Conservation (phyloP, 1,140 invertebrate species). For the Telenomus remus region DNA sequence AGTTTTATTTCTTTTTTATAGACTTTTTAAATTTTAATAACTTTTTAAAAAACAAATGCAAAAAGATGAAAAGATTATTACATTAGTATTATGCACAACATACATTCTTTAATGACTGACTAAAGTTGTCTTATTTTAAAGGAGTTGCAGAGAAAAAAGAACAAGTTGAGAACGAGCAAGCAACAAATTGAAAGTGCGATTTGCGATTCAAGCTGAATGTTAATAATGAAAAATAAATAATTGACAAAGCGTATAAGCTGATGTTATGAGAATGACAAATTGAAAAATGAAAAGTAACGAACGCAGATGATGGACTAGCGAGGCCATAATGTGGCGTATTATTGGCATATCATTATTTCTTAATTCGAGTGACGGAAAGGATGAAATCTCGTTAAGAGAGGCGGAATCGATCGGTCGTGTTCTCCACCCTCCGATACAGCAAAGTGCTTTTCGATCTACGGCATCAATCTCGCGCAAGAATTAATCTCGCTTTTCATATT, state of each 20-base stretch:
- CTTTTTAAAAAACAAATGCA: too few relatives aligned
- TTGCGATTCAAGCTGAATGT: too few relatives aligned
- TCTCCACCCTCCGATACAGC: constrained; percentile 56
- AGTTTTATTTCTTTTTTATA: too few relatives aligned
- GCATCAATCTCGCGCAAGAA: constrained; percentile 73
- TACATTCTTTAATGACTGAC: too few relatives aligned
- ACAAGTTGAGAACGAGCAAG: too few relatives aligned
- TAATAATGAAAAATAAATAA: not conserved
- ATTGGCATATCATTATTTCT: constrained; percentile 72
- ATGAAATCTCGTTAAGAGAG: constrained; percentile 73
- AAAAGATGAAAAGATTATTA: too few relatives aligned
- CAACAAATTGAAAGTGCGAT: too few relatives aligned
- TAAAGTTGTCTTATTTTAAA: too few relatives aligned
- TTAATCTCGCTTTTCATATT: constrained; percentile 71
- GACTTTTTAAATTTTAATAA: too few relatives aligned
- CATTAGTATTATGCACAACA: too few relatives aligned
- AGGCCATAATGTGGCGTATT: constrained; percentile 67
- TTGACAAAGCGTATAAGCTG: not conserved
- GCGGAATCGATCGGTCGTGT: constrained; percentile 67
- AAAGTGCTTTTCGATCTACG: constrained; percentile 68
- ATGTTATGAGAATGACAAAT: not conserved
- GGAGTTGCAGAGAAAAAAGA: too few relatives aligned
- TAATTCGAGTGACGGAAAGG: constrained; percentile 71
- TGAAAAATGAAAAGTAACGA: constrained; percentile 26
- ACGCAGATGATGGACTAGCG: constrained; percentile 38